A percentile compares a stretch with the other conserved stretches of the same genome.
Conservation (phyloP, 2,113 vertebrate genomes). For the Anoura caudifer region DNA sequence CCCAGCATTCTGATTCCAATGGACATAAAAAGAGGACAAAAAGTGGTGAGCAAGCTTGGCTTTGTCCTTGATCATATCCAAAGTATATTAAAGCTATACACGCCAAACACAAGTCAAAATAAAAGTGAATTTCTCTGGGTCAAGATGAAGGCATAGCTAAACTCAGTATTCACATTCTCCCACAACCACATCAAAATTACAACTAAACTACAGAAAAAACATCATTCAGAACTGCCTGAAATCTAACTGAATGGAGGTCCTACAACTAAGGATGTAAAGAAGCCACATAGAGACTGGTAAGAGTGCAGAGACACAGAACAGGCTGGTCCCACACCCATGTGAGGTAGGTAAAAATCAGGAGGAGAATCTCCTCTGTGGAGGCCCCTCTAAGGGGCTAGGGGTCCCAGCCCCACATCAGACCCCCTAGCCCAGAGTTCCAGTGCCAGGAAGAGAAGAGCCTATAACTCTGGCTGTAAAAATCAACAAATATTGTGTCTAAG, state of each 20-base stretch:
- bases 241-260: not conserved
- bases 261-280: not conserved
- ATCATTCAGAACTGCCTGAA: not conserved
- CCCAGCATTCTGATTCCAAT: not conserved
- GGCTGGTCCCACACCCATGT: not conserved
- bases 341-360: not conserved
- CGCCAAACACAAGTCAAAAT: not conserved
- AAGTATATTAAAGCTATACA: accelerated
- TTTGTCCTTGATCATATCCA: not conserved
- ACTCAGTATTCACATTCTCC: not conserved
- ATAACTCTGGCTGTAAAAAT: not conserved
- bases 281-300: not conserved
- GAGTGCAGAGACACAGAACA: not conserved
- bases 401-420: not conserved
- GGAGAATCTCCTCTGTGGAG: not conserved
- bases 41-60: not conserved
- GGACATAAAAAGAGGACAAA: not conserved
- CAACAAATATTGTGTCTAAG: not conserved
- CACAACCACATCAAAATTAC: not conserved
- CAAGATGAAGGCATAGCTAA: not conserved
- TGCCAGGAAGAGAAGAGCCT: not conserved
- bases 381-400: not conserved
- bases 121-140: not conserved
- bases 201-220: not conserved
- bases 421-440: not conserved